A percentile compares a stretch with the other conserved stretches of the same genome.
Evolutionary conservation across 1,140 invertebrate species (phyloP).

Genomic region (Bombus balteatus): DNA sequence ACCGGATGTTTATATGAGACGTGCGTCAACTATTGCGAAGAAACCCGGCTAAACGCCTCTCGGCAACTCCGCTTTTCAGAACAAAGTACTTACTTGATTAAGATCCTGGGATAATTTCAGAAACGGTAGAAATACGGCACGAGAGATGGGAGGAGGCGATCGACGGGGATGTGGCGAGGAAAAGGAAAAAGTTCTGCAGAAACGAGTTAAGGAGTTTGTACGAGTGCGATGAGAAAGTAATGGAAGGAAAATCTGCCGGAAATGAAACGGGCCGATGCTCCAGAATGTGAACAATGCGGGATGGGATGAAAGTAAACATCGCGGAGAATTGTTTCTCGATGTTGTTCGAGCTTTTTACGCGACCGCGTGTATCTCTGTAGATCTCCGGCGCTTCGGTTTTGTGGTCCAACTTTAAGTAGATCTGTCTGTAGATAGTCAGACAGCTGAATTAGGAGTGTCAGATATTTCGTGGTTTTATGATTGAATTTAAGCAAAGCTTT

Average conservation of each 20-base stretch:
- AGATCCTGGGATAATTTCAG: slow-evolving; percentile 63
- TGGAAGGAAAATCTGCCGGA: slow-evolving; percentile 14
- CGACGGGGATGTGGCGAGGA: neutral
- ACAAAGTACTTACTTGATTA: slow-evolving; percentile 63
- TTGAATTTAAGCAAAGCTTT: neutral
- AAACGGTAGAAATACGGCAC: neutral
- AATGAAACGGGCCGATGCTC: neutral
- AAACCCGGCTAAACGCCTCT: slow-evolving; percentile 33
- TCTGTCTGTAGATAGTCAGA: neutral
- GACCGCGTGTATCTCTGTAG: neutral
- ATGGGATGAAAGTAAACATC: neutral
- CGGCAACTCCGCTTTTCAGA: slow-evolving; percentile 43
- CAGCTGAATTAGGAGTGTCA: neutral
- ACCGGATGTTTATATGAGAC: neutral
- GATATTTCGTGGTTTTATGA: neutral
- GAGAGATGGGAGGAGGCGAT: neutral
- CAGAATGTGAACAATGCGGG: neutral
- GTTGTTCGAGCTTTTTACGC: neutral
- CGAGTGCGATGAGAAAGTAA: slow-evolving; percentile 28
- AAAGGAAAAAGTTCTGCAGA: slow-evolving; percentile 19
- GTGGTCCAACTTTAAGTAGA: neutral
- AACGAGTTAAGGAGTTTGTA: slow-evolving; percentile 36
- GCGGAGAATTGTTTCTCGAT: neutral
- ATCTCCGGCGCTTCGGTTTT: no score
- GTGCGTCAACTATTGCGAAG: slow-evolving; percentile 9